Evolutionary conservation across 2,113 vertebrate genomes (phyloP), one percentile per base, ranked within the genome.

Genomic region (Cololabis saira): DNA sequence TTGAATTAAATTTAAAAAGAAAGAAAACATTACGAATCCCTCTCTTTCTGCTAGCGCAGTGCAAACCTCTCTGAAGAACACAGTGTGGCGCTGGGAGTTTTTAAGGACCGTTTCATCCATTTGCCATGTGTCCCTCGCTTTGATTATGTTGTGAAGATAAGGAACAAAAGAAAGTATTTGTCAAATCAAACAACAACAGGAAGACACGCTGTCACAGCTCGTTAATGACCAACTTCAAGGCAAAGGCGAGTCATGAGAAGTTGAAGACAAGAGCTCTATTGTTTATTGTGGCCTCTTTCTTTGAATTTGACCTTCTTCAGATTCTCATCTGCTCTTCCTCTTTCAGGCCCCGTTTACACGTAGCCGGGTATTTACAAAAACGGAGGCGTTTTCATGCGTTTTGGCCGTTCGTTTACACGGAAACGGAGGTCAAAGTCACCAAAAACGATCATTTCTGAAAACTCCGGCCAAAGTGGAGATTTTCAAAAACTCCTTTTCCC

Each of bases 171-270:
- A 91, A 93, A 91, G 88, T 64, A 82, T 59, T 83, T 87, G 89
- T 84, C 75, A 85, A 89, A 83, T 81, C 75, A 88, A 84, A 53
- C 90, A 88, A 88, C 88, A 90, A 89, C 92, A 94, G 93, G 93
- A 95, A 91, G 84, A 88, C 87, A 82, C 61, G 73, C 80, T 81
- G 89, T 80, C 86, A 63, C 84, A 74, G 90, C 91, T 56, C 89
- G 90, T 87, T 92, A 87, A 92, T 78, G 71, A 88, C 88, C 59
- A 12, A 92, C 92, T 92, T 93, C 90, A 92, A 92, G 91, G 89
- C 62, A 19, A 17, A n/a, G 10, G 45, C 44, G 11, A 81, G 75
- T 80, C 78, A 62, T 71, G 77, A 89, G 76, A 18, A 68, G 62
- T 78, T 40, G 60, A 76, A 81, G 61, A 87, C 77, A 77, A 70